Conservation (phyloP, 1,140 invertebrate species). For the Pogonomyrmex barbatus region DNA sequence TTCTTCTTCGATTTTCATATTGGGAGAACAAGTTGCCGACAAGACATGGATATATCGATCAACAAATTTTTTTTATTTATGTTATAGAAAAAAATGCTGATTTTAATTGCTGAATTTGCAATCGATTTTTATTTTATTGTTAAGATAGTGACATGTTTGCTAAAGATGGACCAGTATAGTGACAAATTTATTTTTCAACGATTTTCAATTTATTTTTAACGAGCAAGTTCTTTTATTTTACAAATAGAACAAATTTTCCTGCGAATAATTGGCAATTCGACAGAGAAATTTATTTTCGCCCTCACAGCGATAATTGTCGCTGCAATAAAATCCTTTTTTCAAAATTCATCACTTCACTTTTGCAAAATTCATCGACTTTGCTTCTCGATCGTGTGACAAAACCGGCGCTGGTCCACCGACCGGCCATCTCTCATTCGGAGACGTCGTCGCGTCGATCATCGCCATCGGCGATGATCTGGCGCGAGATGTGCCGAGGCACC, state of each 20-base stretch:
- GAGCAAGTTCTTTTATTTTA: neutral
- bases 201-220: neutral
- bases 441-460: conserved; percentile 30
- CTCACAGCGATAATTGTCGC: neutral
- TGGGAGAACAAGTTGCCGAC: neutral
- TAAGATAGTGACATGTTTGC: neutral
- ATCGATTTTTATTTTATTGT: neutral
- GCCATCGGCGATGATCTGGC: conserved; percentile 10
- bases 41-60: too few relatives aligned
- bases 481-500: neutral
- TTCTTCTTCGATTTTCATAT: conserved; percentile 25
- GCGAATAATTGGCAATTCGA: neutral
- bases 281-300: neutral
- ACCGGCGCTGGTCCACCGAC: neutral
- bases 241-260: neutral
- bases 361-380: neutral
- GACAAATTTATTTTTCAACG: neutral
- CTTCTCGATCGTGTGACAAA: neutral
- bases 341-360: neutral
- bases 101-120: neutral
- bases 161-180: neutral
- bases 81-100: neutral
- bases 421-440: neutral
- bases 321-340: neutral
- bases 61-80: neutral